These are phyloP conservation scores for Formica selysi DNA, from an alignment of 1,140 invertebrate species.

Conservation along the genomic window DNA sequence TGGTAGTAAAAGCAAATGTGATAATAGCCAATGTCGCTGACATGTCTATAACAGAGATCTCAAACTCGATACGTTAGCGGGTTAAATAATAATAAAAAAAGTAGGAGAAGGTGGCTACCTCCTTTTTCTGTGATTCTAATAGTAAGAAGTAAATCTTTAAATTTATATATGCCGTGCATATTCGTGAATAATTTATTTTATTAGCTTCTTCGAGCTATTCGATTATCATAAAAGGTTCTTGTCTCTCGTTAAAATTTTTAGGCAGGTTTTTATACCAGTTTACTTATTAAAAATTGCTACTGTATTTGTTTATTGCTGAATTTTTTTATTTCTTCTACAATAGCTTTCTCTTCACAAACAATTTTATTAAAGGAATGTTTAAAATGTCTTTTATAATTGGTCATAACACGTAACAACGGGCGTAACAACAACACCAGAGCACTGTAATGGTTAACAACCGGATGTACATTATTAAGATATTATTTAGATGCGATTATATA, in stretches of 20 bases:
- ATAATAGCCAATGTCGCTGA: not conserved
- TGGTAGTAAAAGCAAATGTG: not conserved
- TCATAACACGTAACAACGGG: not conserved
- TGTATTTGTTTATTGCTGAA: not conserved
- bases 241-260: not conserved
- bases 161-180: too few relatives aligned
- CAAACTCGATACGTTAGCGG: too few relatives aligned
- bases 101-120: too few relatives aligned
- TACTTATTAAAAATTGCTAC: not conserved
- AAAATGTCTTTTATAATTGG: conserved; percentile 9
- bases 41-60: not conserved
- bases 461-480: conserved; percentile 12
- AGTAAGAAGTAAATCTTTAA: too few relatives aligned
- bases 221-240: not conserved
- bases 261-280: not conserved
- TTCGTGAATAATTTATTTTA: too few relatives aligned
- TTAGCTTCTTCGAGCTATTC: not conserved
- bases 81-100: too few relatives aligned
- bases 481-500: not conserved
- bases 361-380: conserved; percentile 12
- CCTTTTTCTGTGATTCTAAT: too few relatives aligned
- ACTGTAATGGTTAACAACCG: conserved; percentile 18
- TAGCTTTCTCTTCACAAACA: not conserved
- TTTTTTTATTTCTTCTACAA: conserved; percentile 33
- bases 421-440: not conserved